Percentiles rank a stretch among this genome's conserved stretches.
Evolutionary conservation across 1,140 invertebrate species (phyloP).

Genomic region (Harpegnathos saltator): DNA sequence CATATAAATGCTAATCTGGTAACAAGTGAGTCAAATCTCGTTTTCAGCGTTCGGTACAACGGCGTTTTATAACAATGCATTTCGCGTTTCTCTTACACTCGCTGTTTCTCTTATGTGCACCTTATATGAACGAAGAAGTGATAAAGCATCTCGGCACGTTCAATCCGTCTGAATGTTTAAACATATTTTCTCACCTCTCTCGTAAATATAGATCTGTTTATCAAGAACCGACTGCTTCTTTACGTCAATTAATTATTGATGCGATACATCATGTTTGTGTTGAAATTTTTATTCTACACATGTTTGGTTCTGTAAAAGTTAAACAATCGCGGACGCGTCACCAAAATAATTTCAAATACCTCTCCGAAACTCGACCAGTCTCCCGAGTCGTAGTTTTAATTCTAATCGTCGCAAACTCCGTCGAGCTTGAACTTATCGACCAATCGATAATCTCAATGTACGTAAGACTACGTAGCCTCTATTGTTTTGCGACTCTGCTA

Average conservation of each 20-base stretch:
- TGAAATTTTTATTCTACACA: not conserved
- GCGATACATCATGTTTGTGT: not conserved
- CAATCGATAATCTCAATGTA: too few relatives aligned
- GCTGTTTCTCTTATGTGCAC: not conserved
- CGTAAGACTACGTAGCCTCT: too few relatives aligned
- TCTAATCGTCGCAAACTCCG: too few relatives aligned
- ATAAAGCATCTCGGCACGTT: not conserved
- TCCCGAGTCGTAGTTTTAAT: too few relatives aligned
- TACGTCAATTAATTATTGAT: too few relatives aligned
- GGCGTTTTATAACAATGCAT: not conserved
- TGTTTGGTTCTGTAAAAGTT: too few relatives aligned
- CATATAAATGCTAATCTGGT: conserved; percentile 17
- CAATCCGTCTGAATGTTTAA: not conserved
- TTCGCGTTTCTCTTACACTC: not conserved
- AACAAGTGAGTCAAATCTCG: conserved; percentile 29
- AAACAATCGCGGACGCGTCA: too few relatives aligned
- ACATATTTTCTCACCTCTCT: not conserved
- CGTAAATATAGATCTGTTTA: not conserved
- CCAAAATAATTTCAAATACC: too few relatives aligned
- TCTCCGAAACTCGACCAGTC: too few relatives aligned
- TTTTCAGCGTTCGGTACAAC: not conserved
- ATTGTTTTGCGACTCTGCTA: too few relatives aligned
- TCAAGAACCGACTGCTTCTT: not conserved
- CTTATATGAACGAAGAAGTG: not conserved
- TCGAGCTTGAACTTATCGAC: too few relatives aligned